phyloP scores from a whole-genome alignment of 2,797 vertebrate genomes.

The Phrynocephalus guinanensis region DNA sequence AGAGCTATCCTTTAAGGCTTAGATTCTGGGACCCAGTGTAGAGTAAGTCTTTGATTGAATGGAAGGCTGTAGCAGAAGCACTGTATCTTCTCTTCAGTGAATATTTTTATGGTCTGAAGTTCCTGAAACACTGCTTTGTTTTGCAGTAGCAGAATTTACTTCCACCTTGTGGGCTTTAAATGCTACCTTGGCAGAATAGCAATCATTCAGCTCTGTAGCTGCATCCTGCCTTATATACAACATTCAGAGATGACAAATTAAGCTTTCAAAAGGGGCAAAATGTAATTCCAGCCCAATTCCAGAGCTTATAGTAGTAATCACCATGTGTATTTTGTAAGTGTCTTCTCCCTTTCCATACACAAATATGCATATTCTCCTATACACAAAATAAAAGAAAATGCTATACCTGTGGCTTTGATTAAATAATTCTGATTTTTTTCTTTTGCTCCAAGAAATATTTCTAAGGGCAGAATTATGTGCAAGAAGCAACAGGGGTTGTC shows the following conservation, averaged over 20 bases:
- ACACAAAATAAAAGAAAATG: constrained; percentile 40
- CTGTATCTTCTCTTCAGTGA: neutral
- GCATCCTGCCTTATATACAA: constrained; percentile 42
- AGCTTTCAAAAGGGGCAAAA: constrained; percentile 58
- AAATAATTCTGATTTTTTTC: constrained; percentile 2
- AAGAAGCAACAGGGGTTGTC: neutral
- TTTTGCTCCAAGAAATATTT: neutral
- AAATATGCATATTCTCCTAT: neutral
- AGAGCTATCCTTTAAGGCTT: neutral
- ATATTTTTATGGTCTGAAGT: neutral
- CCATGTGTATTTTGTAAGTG: neutral
- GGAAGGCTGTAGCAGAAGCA: accelerated
- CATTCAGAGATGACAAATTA: constrained; percentile 56
- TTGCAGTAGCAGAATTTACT: neutral
- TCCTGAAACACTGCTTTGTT: neutral
- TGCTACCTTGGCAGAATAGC: constrained; percentile 40
- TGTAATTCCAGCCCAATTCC: constrained; percentile 39
- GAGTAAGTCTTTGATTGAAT: neutral
- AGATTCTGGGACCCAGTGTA: neutral
- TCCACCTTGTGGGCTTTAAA: constrained; percentile 34
- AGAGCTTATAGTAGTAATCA: neutral
- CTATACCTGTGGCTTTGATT: constrained; percentile 45
- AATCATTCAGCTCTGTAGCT: constrained; percentile 52
- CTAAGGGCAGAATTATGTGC: neutral
- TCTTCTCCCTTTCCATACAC: neutral